phyloP scores from a whole-genome alignment of 2,888 invertebrate genomes.

The Ormyrus rosae region DNA sequence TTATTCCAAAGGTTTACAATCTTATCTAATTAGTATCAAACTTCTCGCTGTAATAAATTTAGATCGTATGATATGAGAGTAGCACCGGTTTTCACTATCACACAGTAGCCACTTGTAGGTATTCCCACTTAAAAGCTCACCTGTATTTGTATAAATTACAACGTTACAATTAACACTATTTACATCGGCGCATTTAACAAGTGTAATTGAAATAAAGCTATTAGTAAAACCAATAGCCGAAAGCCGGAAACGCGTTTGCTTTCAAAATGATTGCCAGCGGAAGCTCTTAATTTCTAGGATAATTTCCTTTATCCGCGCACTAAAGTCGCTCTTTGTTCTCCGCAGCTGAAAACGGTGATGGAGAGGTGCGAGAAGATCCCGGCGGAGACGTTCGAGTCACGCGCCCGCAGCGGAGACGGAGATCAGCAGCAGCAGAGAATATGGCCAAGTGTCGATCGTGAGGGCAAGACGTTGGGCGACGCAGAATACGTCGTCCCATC shows the following conservation, averaged over 20 bases:
- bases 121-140: no score
- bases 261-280: no score
- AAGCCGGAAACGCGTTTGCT: no score
- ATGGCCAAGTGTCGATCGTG: conserved; percentile 80
- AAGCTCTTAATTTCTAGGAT: no score
- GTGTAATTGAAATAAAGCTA: no score
- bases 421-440: conserved; percentile 70
- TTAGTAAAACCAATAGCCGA: no score
- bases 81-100: background rate
- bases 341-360: conserved; percentile 83
- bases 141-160: no score
- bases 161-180: no score
- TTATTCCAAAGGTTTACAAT: background rate
- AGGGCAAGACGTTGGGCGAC: conserved; percentile 81
- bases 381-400: conserved; percentile 78
- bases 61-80: background rate
- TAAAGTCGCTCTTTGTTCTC: background rate
- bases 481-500: conserved; percentile 83
- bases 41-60: no score
- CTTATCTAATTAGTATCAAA: conserved; percentile 62
- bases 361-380: conserved; percentile 82
- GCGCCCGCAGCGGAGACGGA: conserved; percentile 58
- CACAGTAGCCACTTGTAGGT: no score
- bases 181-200: no score
- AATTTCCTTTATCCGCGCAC: no score